phyloP scores from a whole-genome alignment of 2,113 vertebrate genomes.

The Nicator chloris region DNA sequence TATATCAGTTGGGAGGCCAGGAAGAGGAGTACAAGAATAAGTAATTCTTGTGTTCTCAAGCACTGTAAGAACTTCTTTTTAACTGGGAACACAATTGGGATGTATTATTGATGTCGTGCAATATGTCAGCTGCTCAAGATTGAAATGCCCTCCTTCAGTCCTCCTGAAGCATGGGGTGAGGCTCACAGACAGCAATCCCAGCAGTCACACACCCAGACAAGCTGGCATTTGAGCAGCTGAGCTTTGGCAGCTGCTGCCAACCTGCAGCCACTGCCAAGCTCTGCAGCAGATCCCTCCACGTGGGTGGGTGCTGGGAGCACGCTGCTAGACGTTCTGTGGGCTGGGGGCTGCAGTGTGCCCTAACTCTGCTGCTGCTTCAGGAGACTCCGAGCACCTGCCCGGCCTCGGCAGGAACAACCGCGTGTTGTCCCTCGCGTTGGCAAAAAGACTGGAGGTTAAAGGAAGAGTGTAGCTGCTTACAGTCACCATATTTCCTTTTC shows the following conservation, averaged over 20 bases:
- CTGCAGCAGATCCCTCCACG: background rate
- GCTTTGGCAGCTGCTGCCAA: background rate
- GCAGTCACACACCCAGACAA: background rate
- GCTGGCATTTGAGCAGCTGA: background rate
- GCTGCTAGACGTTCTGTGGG: background rate
- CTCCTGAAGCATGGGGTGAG: background rate
- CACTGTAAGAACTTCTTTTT: background rate
- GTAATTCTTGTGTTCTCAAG: background rate
- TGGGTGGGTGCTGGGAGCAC: background rate
- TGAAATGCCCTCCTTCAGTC: background rate
- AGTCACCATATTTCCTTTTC: background rate
- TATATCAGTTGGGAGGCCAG: rapidly evolving
- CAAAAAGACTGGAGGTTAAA: background rate
- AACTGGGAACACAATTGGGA: background rate
- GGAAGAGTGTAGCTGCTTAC: background rate
- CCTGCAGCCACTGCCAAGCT: background rate
- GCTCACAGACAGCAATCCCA: background rate
- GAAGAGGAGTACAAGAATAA: background rate
- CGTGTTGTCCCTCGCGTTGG: background rate
- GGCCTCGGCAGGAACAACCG: background rate
- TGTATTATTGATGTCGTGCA: background rate
- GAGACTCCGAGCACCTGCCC: background rate
- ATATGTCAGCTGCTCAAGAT: background rate
- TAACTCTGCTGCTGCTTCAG: background rate
- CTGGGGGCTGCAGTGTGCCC: background rate